Evolutionary conservation across 2,888 invertebrate species (phyloP).

Genomic region (Sinopyrophorus schimmeli): DNA sequence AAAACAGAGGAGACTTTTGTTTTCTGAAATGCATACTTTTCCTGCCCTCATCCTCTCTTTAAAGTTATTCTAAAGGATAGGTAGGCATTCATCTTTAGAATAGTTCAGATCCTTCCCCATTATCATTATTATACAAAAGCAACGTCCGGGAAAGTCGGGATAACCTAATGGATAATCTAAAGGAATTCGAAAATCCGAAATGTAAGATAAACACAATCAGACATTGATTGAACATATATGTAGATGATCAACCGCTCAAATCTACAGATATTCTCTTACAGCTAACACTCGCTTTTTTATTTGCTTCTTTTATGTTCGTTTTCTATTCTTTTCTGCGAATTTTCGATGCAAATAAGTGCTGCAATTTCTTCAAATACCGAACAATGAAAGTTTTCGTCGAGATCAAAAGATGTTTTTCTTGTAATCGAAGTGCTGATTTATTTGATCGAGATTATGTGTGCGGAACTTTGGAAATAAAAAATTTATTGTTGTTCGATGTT

Average conservation of each 20-base stretch:
- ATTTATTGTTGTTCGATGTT: too few relatives aligned
- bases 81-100: conserved; percentile 5
- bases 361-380: conserved; percentile 32
- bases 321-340: conserved; percentile 35
- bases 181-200: conserved; percentile 10
- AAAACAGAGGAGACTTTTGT: too few relatives aligned
- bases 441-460: too few relatives aligned
- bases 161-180: conserved; percentile 16
- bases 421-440: too few relatives aligned
- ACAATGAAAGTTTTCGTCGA: conserved; percentile 28
- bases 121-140: conserved; percentile 15
- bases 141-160: background rate
- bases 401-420: conserved; percentile 25
- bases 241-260: conserved; percentile 13
- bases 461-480: too few relatives aligned
- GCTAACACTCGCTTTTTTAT: conserved; percentile 5
- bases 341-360: conserved; percentile 35
- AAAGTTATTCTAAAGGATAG: too few relatives aligned
- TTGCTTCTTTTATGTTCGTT: too few relatives aligned
- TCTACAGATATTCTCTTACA: conserved; percentile 7
- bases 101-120: conserved; percentile 11
- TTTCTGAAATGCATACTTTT: too few relatives aligned
- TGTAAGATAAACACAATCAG: conserved; percentile 8
- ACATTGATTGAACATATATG: conserved; percentile 12
- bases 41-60: too few relatives aligned